Base-by-base conservation (phyloP, 2,113 vertebrate genomes). In the Apeltes quadracus region DNA sequence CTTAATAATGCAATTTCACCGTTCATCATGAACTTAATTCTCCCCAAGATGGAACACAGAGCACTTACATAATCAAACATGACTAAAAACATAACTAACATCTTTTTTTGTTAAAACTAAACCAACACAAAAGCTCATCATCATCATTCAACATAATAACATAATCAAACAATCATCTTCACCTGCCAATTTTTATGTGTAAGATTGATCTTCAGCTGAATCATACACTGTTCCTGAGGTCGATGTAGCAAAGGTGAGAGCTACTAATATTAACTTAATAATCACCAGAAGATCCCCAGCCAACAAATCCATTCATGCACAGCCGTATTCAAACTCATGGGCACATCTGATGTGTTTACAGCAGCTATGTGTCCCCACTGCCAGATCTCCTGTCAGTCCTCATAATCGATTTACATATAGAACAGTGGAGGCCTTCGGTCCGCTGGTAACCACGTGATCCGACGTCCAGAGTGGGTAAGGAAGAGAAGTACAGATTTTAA, bases 11-110 rank as follows among this genome's bases (percentile, higher is more conserved):
- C 2, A 57, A 2, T 58, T 23, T 57, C 2, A 39, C 2, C 12
- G 12, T 39, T 51, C 38, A 62, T 7, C 34, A 12, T 13, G 5
- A 78, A 36, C 23, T 73, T 34, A 62, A 64, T 55, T 62, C 8
- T 11, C 5, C 16, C n/a, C 1, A 63, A 13, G 14, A 3, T 23
- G n/a, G 58, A 59, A 29, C 27, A 61, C 18, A 20, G 25, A 65
- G 12, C 34, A 39, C 54, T 39, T 5, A 34, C 0, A n/a, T 1
- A 14, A 25, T 6, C 29, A 0, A 62, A 29, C 54, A 61, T 15
- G 1, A 29, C 9, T 2, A 27, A 20, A 27, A 55, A 14, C 11
- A 56, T 13, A 20, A 14, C 9, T 34, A 39, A 34, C 32, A 34
- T 34, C 7, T 34, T 7, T 34, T 34, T 3, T 1, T 4, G 32